phyloP scores from a whole-genome alignment of 2,797 vertebrate genomes.

The Chelmon rostratus region DNA sequence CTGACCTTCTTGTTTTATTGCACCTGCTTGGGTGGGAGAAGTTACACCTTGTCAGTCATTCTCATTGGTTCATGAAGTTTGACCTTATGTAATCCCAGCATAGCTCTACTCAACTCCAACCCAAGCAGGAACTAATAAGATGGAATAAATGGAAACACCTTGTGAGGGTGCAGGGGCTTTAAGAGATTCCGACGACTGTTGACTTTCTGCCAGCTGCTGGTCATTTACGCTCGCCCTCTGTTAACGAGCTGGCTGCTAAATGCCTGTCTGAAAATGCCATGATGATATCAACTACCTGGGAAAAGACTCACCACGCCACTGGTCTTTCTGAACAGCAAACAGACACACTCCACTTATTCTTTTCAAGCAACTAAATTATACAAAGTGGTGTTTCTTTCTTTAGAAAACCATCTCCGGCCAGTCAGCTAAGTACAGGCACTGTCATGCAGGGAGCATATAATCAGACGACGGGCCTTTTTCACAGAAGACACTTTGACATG shows the following conservation, averaged over 20 bases:
- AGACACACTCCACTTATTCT: background rate
- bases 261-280: background rate
- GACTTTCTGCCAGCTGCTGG: background rate
- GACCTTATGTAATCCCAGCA: background rate
- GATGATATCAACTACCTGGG: background rate
- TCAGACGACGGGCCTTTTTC: background rate
- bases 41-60: background rate
- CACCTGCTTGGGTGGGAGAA: background rate
- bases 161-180: background rate
- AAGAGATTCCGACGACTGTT: background rate
- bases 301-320: background rate
- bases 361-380: background rate
- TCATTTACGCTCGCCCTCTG: background rate
- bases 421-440: no score
- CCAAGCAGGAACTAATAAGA: background rate
- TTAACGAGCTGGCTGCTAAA: slow-evolving; percentile 5
- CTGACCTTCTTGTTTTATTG: background rate
- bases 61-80: background rate
- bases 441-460: no score
- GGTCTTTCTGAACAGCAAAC: background rate
- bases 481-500: background rate
- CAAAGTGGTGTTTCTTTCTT: background rate
- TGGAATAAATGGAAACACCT: background rate
- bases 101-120: background rate
- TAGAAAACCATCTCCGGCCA: background rate